phyloP scores from a whole-genome alignment of 2,888 invertebrate genomes.

The Leucania comma region DNA sequence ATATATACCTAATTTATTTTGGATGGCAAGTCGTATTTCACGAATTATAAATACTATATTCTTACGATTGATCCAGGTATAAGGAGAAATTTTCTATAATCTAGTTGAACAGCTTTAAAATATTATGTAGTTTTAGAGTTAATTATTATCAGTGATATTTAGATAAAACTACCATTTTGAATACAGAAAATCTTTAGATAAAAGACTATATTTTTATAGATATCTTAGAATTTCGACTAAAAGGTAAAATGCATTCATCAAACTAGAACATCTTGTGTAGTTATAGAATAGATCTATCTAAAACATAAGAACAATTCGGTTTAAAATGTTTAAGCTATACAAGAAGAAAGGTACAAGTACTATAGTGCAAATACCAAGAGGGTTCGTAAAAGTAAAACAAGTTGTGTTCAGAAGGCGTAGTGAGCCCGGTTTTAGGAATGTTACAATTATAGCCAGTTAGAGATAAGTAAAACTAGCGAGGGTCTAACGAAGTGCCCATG shows the following conservation, averaged over 20 bases:
- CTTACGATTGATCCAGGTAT: conserved; percentile 28
- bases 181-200: conserved; percentile 57
- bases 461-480: conserved; percentile 53
- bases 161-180: conserved; percentile 63
- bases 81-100: conserved; percentile 48
- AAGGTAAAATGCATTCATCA: conserved; percentile 48
- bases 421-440: conserved; percentile 41
- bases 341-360: conserved; percentile 16
- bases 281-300: conserved; percentile 40
- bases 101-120: conserved; percentile 57
- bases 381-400: conserved; percentile 28
- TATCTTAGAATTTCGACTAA: conserved; percentile 55
- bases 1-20: conserved; percentile 13
- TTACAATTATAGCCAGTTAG: conserved; percentile 46
- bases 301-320: conserved; percentile 37
- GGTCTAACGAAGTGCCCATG: conserved; percentile 40
- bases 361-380: conserved; percentile 14
- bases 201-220: conserved; percentile 57
- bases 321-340: conserved; percentile 26
- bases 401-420: conserved; percentile 16
- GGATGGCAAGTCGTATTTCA: conserved; percentile 45
- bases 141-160: conserved; percentile 62
- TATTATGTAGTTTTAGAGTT: conserved; percentile 49
- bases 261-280: conserved; percentile 55
- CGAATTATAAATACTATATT: conserved; percentile 28